Percentiles rank a stretch among this genome's conserved stretches.
phyloP scores from a whole-genome alignment of 2,888 invertebrate species.

The Gymnoscelis rufifasciata region DNA sequence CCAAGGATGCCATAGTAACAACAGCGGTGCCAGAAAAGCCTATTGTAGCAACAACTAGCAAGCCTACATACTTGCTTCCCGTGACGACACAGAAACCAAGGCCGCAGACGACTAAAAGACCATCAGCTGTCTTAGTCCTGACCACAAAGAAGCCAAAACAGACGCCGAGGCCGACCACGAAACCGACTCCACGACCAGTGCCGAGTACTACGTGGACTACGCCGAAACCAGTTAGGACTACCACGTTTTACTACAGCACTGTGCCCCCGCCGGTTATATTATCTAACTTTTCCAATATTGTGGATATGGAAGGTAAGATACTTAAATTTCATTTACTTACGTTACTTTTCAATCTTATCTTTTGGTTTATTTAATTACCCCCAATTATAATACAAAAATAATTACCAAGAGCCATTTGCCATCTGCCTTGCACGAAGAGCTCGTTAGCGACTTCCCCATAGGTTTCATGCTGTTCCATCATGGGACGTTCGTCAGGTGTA shows the following conservation, averaged over 20 bases:
- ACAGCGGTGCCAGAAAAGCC: constrained; percentile 52
- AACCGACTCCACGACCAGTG: constrained; percentile 38
- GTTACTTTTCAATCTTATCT: no score
- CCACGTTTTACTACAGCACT: constrained; percentile 63
- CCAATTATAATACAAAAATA: no score
- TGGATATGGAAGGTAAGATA: constrained; percentile 73
- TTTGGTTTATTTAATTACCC: no score
- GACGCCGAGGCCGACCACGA: constrained; percentile 21
- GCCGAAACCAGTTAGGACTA: constrained; percentile 48
- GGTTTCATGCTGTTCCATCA: no score
- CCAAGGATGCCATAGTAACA: constrained; percentile 71
- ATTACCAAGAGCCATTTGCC: no score
- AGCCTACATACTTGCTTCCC: constrained; percentile 65
- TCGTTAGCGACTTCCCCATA: no score
- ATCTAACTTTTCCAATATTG: constrained; percentile 73
- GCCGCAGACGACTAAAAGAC: constrained; percentile 39
- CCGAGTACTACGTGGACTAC: constrained; percentile 45
- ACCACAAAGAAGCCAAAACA: constrained; percentile 55
- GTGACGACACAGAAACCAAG: constrained; percentile 60
- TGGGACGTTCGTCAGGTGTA: no score
- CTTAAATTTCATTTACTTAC: no score
- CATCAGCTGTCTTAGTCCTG: constrained; percentile 49
- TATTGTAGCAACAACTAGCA: constrained; percentile 54
- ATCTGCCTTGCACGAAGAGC: no score
- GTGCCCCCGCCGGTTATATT: constrained; percentile 55